These are phyloP conservation scores for Sarcophaga caerulescens DNA, from an alignment of 2,888 invertebrate species.

Conservation along the genomic window DNA sequence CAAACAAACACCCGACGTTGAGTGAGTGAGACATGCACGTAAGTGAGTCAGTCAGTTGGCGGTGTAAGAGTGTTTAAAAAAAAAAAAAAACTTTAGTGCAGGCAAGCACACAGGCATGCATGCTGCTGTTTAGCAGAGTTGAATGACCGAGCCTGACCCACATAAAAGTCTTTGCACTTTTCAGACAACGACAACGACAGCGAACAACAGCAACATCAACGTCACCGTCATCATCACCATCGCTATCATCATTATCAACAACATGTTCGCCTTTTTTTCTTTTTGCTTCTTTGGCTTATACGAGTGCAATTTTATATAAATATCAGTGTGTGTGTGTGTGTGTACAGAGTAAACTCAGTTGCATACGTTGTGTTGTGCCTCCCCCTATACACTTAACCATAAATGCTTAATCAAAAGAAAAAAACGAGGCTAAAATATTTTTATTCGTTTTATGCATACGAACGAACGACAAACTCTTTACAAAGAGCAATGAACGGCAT, in stretches of 20 bases:
- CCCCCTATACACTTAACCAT: constrained; percentile 44
- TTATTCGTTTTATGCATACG: constrained; percentile 31
- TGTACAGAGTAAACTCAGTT: constrained; percentile 4
- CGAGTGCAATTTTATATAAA: neutral
- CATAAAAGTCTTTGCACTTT: constrained; percentile 85
- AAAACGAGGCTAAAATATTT: constrained; percentile 65
- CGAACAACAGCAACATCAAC: constrained; percentile 61
- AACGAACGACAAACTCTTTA: neutral
- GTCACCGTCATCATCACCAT: neutral
- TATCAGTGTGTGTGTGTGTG: too few species aligned
- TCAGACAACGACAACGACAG: constrained; percentile 46
- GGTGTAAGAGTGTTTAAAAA: too few species aligned
- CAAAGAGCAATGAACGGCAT: constrained; percentile 80
- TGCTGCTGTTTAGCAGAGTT: constrained; percentile 67
- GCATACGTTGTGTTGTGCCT: constrained; percentile 48
- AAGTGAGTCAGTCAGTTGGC: neutral
- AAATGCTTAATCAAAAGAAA: neutral
- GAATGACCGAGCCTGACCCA: constrained; percentile 86
- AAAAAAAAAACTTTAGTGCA: neutral
- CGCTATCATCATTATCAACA: neutral
- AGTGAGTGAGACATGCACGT: constrained; percentile 23
- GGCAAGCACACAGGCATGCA: neutral
- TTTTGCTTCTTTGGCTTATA: neutral
- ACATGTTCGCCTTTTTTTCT: neutral
- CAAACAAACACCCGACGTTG: constrained; percentile 18